These are phyloP conservation scores for Calephelis nemesis DNA, from an alignment of 1,140 invertebrate genomes.

Conservation along the genomic window DNA sequence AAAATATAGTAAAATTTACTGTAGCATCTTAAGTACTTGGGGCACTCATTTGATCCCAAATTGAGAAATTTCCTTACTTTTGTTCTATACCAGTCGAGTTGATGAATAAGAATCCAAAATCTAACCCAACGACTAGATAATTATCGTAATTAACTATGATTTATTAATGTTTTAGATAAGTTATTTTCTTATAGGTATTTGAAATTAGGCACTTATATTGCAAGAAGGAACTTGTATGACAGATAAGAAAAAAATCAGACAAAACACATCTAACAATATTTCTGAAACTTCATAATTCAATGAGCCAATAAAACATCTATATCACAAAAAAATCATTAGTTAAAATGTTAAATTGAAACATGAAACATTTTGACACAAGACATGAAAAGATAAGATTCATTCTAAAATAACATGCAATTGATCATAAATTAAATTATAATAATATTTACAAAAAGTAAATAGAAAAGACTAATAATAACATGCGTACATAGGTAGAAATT, in stretches of 20 bases:
- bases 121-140: constrained; percentile 3
- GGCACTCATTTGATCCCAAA: not conserved
- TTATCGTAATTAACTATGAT: not conserved
- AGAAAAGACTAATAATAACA: not conserved
- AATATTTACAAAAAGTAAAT: not conserved
- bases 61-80: not conserved
- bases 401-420: constrained; percentile 7
- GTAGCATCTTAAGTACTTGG: not conserved
- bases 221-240: too few relatives aligned
- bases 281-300: too few relatives aligned
- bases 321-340: too few relatives aligned
- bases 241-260: too few relatives aligned
- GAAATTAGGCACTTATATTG: too few relatives aligned
- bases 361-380: not conserved
- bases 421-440: constrained; percentile 8
- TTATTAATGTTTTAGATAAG: too few relatives aligned
- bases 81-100: constrained; percentile 9
- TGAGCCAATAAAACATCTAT: too few relatives aligned
- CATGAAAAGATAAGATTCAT: not conserved
- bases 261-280: too few relatives aligned
- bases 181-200: too few relatives aligned
- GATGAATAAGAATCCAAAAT: constrained; percentile 3
- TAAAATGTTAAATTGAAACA: not conserved
- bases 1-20: not conserved
- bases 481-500: not conserved